phyloP scores from a whole-genome alignment of 2,888 invertebrate species.

The Andrena haemorrhoa region DNA sequence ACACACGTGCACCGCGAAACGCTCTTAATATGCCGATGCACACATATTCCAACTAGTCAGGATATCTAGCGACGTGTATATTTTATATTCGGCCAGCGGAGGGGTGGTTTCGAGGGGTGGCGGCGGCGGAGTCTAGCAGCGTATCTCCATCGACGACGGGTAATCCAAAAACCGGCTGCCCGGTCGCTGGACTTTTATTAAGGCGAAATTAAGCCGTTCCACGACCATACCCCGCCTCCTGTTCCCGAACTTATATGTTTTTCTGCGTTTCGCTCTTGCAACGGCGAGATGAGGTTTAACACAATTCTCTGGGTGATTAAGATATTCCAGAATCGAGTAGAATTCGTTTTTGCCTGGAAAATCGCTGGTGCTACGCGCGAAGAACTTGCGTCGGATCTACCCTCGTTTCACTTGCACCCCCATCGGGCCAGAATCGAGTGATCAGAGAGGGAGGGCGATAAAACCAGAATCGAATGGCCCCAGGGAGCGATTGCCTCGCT shows the following conservation, averaged over 20 bases:
- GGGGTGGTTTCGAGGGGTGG: background rate
- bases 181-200: slow-evolving; percentile 54
- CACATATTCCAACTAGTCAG: slow-evolving; percentile 61
- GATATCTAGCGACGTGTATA: slow-evolving; percentile 72
- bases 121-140: slow-evolving; percentile 41
- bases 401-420: slow-evolving; percentile 30
- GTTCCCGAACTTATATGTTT: too few species aligned
- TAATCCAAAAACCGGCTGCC: slow-evolving; percentile 64
- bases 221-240: background rate
- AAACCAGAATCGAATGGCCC: slow-evolving; percentile 18
- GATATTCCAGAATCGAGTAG: too few species aligned
- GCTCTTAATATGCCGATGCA: slow-evolving; percentile 63
- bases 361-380: background rate
- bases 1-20: slow-evolving; percentile 10
- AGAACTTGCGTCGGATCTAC: background rate
- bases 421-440: background rate
- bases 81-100: slow-evolving; percentile 69
- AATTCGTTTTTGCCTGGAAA: background rate
- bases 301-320: too few species aligned
- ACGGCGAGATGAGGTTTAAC: too few species aligned
- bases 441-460: slow-evolving; percentile 6
- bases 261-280: background rate
- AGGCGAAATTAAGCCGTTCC: slow-evolving; percentile 49
- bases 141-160: slow-evolving; percentile 55
- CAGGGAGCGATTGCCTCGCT: slow-evolving; percentile 25